Conservation (phyloP, 2,888 invertebrate genomes). For the Campoplex capitator region DNA sequence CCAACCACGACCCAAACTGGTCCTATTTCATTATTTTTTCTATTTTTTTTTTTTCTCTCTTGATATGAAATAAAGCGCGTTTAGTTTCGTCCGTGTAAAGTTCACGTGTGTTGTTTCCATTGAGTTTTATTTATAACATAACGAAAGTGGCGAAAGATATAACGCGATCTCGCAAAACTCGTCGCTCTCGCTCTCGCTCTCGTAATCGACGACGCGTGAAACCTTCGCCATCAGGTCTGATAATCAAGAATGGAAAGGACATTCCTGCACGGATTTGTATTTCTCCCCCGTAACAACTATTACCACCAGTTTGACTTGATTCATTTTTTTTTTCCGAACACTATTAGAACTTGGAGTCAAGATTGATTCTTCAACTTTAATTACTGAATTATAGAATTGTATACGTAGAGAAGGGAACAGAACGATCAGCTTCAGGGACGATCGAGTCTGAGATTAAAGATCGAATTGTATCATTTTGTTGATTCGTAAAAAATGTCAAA, state of each 20-base stretch:
- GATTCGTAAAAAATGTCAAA: background rate
- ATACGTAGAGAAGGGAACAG: background rate
- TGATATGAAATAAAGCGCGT: slow-evolving; percentile 6
- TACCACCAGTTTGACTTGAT: slow-evolving; percentile 45
- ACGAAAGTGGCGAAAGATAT: slow-evolving; percentile 42
- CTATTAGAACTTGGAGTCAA: background rate
- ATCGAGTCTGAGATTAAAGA: background rate
- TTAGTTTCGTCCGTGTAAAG: slow-evolving; percentile 2
- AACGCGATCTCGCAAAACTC: slow-evolving; percentile 65
- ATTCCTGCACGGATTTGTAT: slow-evolving; percentile 73
- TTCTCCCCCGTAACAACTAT: slow-evolving; percentile 38
- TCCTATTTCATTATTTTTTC: background rate
- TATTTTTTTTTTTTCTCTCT: background rate
- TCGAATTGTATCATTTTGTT: background rate
- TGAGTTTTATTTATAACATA: slow-evolving; percentile 51
- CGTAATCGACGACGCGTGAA: slow-evolving; percentile 79
- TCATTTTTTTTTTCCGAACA: background rate
- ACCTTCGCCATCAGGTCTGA: slow-evolving; percentile 74
- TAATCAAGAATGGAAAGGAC: slow-evolving; percentile 81
- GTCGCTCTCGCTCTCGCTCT: slow-evolving; percentile 76
- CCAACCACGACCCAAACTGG: slow-evolving; percentile 2
- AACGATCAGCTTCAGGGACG: background rate
- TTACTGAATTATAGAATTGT: slow-evolving; percentile 26
- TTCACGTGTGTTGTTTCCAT: background rate
- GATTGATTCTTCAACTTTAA: slow-evolving; percentile 46